These are phyloP conservation scores for Noctua janthina DNA, from an alignment of 2,888 invertebrate species.

Conservation along the genomic window DNA sequence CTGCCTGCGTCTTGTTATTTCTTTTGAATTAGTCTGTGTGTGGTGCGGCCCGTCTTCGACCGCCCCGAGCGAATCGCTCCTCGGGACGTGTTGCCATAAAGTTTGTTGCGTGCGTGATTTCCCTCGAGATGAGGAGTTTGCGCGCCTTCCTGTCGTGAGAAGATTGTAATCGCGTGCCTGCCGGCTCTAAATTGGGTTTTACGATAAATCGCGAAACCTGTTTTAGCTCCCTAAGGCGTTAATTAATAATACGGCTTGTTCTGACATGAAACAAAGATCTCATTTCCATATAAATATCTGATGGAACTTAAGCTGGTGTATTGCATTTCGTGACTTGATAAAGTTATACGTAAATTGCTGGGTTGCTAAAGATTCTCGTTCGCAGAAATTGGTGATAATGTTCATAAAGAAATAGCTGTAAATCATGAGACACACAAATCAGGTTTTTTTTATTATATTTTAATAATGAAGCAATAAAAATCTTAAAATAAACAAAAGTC, in stretches of 20 bases:
- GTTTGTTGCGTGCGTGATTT: constrained; percentile 91
- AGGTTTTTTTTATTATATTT: background rate
- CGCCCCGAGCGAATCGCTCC: constrained; percentile 87
- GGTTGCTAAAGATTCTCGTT: background rate
- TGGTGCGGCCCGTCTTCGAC: constrained; percentile 83
- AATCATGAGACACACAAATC: background rate
- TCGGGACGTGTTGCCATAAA: constrained; percentile 90
- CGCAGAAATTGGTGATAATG: background rate
- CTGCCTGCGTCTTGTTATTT: constrained; percentile 86
- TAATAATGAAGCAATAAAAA: constrained; percentile 7
- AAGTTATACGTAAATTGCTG: constrained; percentile 12
- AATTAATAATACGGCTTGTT: constrained; percentile 86
- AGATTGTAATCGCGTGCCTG: constrained; percentile 90
- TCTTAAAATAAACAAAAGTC: constrained; percentile 30
- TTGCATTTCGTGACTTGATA: constrained; percentile 27
- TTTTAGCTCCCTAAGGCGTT: constrained; percentile 86
- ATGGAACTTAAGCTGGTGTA: constrained; percentile 35
- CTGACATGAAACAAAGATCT: constrained; percentile 82
- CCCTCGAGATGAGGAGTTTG: constrained; percentile 90
- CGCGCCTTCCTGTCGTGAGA: constrained; percentile 90
- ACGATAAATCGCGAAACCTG: constrained; percentile 88
- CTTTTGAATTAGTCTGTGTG: constrained; percentile 85
- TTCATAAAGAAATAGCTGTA: background rate
- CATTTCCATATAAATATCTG: constrained; percentile 71
- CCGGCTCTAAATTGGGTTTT: constrained; percentile 89